Evolutionary conservation across 2,113 vertebrate genomes (phyloP).

Genomic region (Heteronetta atricapilla): DNA sequence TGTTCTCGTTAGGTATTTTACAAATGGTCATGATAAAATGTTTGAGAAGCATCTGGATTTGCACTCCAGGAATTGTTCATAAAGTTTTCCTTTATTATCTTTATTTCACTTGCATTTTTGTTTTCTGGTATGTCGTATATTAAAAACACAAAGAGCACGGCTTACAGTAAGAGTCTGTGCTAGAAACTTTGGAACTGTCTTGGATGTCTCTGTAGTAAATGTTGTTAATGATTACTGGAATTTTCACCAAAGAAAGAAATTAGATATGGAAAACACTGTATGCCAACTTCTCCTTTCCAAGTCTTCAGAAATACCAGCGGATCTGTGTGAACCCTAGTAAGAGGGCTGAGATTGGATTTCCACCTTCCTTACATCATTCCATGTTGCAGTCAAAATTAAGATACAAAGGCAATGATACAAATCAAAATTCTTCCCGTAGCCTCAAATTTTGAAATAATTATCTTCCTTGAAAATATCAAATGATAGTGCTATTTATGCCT

Average conservation of each 20-base stretch:
- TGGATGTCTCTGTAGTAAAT: background rate
- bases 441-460: constrained; percentile 1
- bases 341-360: constrained; percentile 22
- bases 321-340: background rate
- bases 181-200: background rate
- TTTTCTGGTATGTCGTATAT: background rate
- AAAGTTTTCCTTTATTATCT: background rate
- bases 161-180: background rate
- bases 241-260: constrained; percentile 40
- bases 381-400: constrained; percentile 4
- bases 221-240: background rate
- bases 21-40: background rate
- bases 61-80: background rate
- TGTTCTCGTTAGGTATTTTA: background rate
- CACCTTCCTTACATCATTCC: constrained; percentile 34
- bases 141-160: background rate
- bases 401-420: background rate
- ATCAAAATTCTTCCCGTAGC: background rate
- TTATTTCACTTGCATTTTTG: background rate
- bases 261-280: constrained; percentile 19
- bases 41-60: background rate
- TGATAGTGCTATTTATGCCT: background rate
- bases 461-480: background rate
- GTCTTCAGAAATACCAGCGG: constrained; percentile 1
- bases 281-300: constrained; percentile 11